Base-by-base conservation (phyloP, 1,140 invertebrate genomes). In the Drosophila prosaltans region DNA sequence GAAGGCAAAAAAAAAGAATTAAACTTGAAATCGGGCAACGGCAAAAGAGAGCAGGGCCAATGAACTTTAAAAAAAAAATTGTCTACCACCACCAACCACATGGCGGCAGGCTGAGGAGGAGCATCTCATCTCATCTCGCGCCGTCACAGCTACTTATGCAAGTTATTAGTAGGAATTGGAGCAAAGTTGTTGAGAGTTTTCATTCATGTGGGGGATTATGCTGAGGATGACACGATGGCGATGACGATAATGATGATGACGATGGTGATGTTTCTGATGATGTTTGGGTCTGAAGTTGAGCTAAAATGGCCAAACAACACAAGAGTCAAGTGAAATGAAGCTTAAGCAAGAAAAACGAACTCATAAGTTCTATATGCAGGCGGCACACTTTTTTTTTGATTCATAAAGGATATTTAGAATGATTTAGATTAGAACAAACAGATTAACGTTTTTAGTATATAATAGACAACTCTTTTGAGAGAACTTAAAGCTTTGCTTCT, bases 1-100 rank as follows among this genome's bases (percentile, higher is more conserved):
- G 43, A n/a, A 55, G 28, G 28, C 3, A 58, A 51, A 73, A 41
- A 62, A 48, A 32, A 40, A 43, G 69, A 72, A 72, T 77, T 75
- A 67, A 69, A 75, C 75, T 65, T 51, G 45, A 51, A 51, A 51
- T 51, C 21, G 21, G 3, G 45, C 69, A 66, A 65, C 72, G 68
- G 36, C 69, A 65, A 36, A 54, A 57, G 70, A 57, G 70, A 81
- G 84, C 70, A 81, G 54, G 88, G 85, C 67, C 83, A 91, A 91
- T 69, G 89, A 91, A 84, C 88, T 89, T 51, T 78, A 58, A 71
- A 72, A 80, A 80, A 30, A 30, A 30, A 30, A 30, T 61, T 40
- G 28, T 66, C 72, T 69, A 62, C 72, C 45, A 16, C 16, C 16
- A 16, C 16, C 16, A 16, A 16, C 16, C 16, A 68, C 68, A 68